These are phyloP conservation scores for Myotis daubentonii DNA, from an alignment of 2,797 vertebrate species.

Conservation along the genomic window DNA sequence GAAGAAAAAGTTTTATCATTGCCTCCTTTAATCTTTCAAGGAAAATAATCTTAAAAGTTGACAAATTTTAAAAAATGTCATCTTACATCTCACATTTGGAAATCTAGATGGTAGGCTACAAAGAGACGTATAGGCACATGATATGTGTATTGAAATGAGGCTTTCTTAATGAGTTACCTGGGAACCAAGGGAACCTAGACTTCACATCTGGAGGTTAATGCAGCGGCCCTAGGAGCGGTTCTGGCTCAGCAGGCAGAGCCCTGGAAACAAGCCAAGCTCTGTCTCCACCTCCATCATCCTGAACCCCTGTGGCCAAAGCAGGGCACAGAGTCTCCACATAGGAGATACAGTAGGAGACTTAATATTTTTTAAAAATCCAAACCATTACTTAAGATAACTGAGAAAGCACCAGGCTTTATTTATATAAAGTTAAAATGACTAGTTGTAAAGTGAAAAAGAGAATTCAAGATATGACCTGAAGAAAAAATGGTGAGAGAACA, in stretches of 20 bases:
- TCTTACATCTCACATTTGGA: neutral
- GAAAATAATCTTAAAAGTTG: neutral
- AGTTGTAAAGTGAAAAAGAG: neutral
- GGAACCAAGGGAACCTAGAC: neutral
- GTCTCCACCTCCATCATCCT: neutral
- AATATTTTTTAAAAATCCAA: neutral
- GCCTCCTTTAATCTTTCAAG: neutral
- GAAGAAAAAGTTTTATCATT: neutral
- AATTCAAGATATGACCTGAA: neutral
- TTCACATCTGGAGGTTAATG: neutral
- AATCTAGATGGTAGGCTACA: neutral
- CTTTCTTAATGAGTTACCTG: neutral
- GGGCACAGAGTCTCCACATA: neutral
- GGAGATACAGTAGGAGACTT: neutral
- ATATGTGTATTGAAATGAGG: neutral
- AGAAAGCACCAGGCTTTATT: neutral
- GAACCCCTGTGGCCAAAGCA: neutral
- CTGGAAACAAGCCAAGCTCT: too few relatives aligned
- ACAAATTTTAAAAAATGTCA: neutral
- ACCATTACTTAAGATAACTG: neutral
- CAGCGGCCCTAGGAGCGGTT: neutral
- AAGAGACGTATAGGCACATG: neutral
- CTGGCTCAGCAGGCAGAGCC: neutral
- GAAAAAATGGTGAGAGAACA: neutral
- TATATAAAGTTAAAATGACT: neutral